Base-by-base conservation (phyloP, 2,888 invertebrate species). In the Ecliptopera silaceata region DNA sequence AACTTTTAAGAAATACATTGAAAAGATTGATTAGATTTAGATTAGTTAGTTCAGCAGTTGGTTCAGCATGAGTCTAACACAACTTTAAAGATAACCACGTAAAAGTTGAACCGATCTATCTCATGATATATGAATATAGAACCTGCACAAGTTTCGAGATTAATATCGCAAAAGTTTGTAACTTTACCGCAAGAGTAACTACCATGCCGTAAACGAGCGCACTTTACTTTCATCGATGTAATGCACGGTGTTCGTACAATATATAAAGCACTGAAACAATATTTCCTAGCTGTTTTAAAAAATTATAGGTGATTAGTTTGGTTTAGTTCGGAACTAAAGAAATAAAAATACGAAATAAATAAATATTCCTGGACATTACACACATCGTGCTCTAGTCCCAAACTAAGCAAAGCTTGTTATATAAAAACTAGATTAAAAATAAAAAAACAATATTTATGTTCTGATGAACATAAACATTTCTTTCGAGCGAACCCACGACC, bases 161-260 rank as follows among this genome's bases (percentile, higher is more conserved):
- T 75, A 75, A 77, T 80, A 80, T 79, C 75, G 65, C 70, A 60
- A 69, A 82, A 80, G 72, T 82, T 78, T 54, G 55, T 63, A 80
- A 79, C 70, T 79, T 77, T 67, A 71, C 67, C 69, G 56, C 42
- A 22, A 22, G 64, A 62, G 55, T 65, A 71, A 49, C 20, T 13
- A 13, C 36, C 31, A 68, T 69, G 61, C 61, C 45, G 70, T 70
- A 79, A 80, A 79, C 75, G 76, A 76, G 75, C 63, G 41, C 65
- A 71, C 64, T 77, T 76, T 69, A 61, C 62, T 66, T 67, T 66
- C 65, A 61, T 60, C 52, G 60, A 22, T 31, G 2, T 29, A 29
- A n/a, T 42, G 13, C 42, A 45, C 18, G 10, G 17, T 18, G 18
- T 34, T 34, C 8, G 36, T 54, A 41, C 42, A 49, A 10, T 49